phyloP scores from a whole-genome alignment of 2,888 invertebrate genomes.

The Hedya salicella region DNA sequence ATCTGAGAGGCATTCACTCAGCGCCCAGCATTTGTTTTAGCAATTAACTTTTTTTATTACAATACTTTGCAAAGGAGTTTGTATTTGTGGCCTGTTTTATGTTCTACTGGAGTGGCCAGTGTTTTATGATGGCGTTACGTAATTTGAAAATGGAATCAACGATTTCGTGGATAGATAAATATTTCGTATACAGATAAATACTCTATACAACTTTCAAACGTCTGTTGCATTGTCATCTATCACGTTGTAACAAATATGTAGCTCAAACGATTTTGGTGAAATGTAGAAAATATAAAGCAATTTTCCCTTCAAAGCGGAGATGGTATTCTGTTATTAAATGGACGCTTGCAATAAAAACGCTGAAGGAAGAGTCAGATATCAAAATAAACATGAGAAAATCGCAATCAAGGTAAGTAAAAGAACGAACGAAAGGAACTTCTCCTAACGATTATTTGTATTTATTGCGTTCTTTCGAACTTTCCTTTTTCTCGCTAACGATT shows the following conservation, averaged over 20 bases:
- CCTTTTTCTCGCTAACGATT: constrained; percentile 41
- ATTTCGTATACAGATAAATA: no score
- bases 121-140: constrained; percentile 1
- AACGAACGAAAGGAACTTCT: constrained; percentile 35
- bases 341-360: neutral
- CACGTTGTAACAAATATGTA: no score
- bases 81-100: constrained; percentile 35
- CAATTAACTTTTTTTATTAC: constrained; percentile 43
- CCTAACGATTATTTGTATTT: constrained; percentile 48
- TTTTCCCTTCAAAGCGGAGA: neutral
- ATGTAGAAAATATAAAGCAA: no score
- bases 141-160: constrained; percentile 12
- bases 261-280: no score
- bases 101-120: constrained; percentile 22
- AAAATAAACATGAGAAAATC: constrained; percentile 20
- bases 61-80: constrained; percentile 38
- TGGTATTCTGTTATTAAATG: neutral
- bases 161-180: neutral
- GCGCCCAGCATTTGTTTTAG: constrained; percentile 36
- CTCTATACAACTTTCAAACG: no score
- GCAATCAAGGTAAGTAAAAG: constrained; percentile 31
- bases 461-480: constrained; percentile 45
- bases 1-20: constrained; percentile 30
- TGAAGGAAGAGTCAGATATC: constrained; percentile 17
- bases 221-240: no score